Evolutionary conservation across 2,113 vertebrate species (phyloP), one percentile per base, ranked within the genome.

Genomic region (Brachyistius frenatus): DNA sequence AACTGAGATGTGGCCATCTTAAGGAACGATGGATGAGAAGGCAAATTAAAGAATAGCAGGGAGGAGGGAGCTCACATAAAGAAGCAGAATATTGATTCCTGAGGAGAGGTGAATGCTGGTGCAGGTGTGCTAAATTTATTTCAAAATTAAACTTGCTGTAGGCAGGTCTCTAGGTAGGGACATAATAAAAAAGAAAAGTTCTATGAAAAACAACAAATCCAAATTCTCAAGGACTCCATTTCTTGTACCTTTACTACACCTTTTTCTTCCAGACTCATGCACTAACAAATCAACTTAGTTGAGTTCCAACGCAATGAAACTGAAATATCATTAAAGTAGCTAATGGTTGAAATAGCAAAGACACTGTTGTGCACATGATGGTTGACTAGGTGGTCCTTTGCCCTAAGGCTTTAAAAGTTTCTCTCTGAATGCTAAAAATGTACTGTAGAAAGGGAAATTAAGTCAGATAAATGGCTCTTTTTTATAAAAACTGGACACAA

Each of bases 1-100:
- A 88, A 84, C 39, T 65, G 82, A 85, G 85, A 90, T 78, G 88
- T 61, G 67, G 86, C 64, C 64, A 71, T 83, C 73, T 81, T 89
- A 76, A 75, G 46, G 62, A 82, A 65, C 76, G 84, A 88, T 61
- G 68, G 61, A 88, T 58, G 83, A 81, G 66, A 71, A 80, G 69
- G 74, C 41, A 87, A 86, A 84, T 81, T 66, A 80, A 83, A 64
- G 62, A 64, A 87, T 49, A 37, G 69, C 66, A 35, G 16, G 36
- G 64, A 83, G 78, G 71, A 61, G 33, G 58, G 58, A 63, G 64
- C 66, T 76, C 41, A 58, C 67, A 80, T n/a, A 54, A 53, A 86
- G 32, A 52, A 84, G 69, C 8, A 72, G 74, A 66, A 87, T 83
- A 85, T 84, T 67, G 50, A 87, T 84, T 81, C 61, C 63, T 71